Evolutionary conservation across 2,113 vertebrate genomes (phyloP), one percentile per base, ranked within the genome.

Genomic region (Acanthochromis polyacanthus): DNA sequence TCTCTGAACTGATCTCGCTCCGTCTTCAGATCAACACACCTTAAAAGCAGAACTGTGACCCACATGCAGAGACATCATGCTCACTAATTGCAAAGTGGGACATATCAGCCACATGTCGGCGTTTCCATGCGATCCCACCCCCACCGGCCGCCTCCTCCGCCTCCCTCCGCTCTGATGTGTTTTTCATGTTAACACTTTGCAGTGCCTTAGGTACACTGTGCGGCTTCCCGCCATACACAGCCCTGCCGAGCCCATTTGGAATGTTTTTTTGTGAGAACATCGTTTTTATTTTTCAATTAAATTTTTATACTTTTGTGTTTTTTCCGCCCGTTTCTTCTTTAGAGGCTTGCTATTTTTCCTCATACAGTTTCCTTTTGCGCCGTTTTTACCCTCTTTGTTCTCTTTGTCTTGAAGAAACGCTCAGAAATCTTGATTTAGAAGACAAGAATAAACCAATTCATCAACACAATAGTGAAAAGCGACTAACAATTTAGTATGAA

Each of bases 121-220:
- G 43, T 86, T 64, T 82, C 53, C 79, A 75, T 84, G 84, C 50
- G 20, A 38, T 72, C 52, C 22, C 66, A 20, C 76, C 57, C 83
- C 50, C 71, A 75, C 78, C 71, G 46, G 61, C 83, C 5, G 4
- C 59, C 63, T 6, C 3, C 38, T 43, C 78, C 56, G 36, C 53
- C 38, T 32, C 48, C 36, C 17, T 76, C 83, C 38, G 36, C 88
- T 81, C 93, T 95, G 94, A 95, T 95, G 94, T 94, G 93, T 91
- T 95, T 95, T 94, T 87, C 93, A 89, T 95, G 94, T 95, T 95
- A 94, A 93, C 94, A 92, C 94, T 95, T 94, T 88, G 82, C 88
- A 90, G 66, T 88, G 93, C 92, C 94, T 92, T 79, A 93, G 93
- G 93, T 94, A 94, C 92, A 94, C 90, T 71, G 71, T 89, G 91